A percentile compares a stretch with the other conserved stretches of the same genome.
These are phyloP conservation scores for Scaptodrosophila lebanonensis DNA, from an alignment of 1,140 invertebrate species.

Conservation along the genomic window DNA sequence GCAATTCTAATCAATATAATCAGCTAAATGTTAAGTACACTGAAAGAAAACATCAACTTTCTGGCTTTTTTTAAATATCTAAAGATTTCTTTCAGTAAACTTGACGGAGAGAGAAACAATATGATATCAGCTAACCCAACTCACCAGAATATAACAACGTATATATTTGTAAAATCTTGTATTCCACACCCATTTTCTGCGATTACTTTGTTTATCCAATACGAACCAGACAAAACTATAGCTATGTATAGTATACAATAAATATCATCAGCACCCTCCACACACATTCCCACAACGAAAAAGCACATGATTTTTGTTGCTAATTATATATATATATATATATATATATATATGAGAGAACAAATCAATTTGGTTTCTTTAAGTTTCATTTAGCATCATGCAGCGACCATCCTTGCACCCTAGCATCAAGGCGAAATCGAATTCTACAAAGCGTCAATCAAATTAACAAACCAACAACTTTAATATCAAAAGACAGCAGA, in stretches of 20 bases:
- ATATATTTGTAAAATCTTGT: conserved; percentile 44
- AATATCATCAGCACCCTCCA: conserved; percentile 20
- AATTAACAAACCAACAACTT: conserved; percentile 1
- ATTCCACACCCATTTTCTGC: conserved; percentile 73
- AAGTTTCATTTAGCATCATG: conserved; percentile 21
- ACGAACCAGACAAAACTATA: conserved; percentile 10
- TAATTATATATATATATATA: conserved; percentile 12
- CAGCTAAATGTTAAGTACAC: no score
- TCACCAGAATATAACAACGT: conserved; percentile 36
- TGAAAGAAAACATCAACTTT: conserved; percentile 14
- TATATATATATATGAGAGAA: neutral
- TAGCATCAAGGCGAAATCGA: conserved; percentile 69
- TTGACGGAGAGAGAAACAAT: neutral
- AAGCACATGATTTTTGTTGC: no score
- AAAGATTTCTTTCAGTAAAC: no score
- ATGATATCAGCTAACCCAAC: conserved; percentile 49
- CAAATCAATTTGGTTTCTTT: conserved; percentile 13
- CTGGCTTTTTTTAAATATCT: no score
- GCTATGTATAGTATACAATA: conserved; percentile 4
- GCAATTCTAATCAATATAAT: neutral
- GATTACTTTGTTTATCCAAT: conserved; percentile 48
- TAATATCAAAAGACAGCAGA: no score
- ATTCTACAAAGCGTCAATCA: conserved; percentile 2
- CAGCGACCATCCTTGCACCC: conserved; percentile 63
- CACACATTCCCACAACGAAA: conserved; percentile 4